Conservation (phyloP, 2,113 vertebrate species). For the Corynorhinus townsendii region DNA sequence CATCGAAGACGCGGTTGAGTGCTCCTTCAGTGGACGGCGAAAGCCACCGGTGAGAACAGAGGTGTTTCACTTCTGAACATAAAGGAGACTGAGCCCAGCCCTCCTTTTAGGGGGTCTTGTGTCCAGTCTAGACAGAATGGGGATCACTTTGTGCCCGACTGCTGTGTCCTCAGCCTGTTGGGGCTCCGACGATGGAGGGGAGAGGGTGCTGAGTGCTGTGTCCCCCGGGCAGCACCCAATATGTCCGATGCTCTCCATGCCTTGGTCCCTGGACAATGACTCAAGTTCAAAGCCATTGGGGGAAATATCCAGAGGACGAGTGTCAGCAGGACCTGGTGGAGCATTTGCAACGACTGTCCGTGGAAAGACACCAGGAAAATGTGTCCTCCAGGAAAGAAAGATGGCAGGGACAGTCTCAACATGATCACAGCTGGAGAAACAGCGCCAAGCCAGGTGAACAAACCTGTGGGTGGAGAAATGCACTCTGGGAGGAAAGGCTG, state of each 20-base stretch:
- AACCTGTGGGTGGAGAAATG: background rate
- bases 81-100: slow-evolving; percentile 20
- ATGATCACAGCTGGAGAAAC: background rate
- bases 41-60: background rate
- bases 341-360: background rate
- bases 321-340: background rate
- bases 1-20: background rate
- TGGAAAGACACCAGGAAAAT: background rate
- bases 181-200: background rate
- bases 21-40: background rate
- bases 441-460: background rate
- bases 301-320: background rate
- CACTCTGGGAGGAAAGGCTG: background rate
- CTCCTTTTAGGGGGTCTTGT: background rate
- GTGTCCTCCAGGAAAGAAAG: background rate
- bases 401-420: background rate
- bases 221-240: background rate
- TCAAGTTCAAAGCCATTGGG: background rate
- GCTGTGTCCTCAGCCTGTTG: background rate
- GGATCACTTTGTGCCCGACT: background rate
- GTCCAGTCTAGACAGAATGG: background rate
- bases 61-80: background rate
- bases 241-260: rapidly evolving
- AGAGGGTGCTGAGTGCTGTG: background rate
- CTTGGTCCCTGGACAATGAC: rapidly evolving